Conservation (phyloP, 1,140 invertebrate genomes). For the Diploscapter pachys region DNA sequence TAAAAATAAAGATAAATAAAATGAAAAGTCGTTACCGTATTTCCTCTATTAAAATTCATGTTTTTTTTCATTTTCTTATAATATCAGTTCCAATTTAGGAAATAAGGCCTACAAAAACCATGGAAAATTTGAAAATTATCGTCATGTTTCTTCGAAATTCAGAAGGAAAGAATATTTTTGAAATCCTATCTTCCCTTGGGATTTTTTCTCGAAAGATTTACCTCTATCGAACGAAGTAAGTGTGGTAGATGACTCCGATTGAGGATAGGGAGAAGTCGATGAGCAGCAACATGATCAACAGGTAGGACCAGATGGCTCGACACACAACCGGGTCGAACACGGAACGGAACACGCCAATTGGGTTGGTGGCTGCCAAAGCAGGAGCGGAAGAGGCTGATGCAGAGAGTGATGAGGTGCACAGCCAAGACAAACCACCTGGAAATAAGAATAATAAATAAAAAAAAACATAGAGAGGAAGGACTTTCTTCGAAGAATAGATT, state of each 20-base stretch:
- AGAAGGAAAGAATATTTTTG: too few species aligned
- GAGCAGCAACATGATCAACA: slow-evolving; percentile 10
- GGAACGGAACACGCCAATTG: slow-evolving; percentile 7
- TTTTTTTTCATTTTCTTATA: too few species aligned
- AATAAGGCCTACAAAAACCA: too few species aligned
- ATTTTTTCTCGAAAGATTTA: too few species aligned
- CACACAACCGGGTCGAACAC: slow-evolving; percentile 20
- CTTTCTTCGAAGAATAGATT: neutral
- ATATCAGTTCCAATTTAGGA: too few species aligned
- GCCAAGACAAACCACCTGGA: slow-evolving; percentile 27
- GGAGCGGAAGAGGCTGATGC: neutral
- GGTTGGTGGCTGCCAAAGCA: slow-evolving; percentile 4
- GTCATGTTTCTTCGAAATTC: too few species aligned
- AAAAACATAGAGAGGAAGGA: neutral
- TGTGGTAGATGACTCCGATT: slow-evolving; percentile 22
- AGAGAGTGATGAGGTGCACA: neutral
- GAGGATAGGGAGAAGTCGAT: slow-evolving; percentile 20
- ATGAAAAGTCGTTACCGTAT: too few species aligned
- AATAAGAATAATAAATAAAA: neutral
- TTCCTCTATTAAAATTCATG: too few species aligned
- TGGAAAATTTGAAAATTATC: too few species aligned
- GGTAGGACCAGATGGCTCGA: slow-evolving; percentile 24
- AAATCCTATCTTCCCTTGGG: too few species aligned
- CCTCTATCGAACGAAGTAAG: slow-evolving; percentile 15
- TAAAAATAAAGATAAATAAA: too few species aligned